phyloP scores from a whole-genome alignment of 2,888 invertebrate species.

The Nemapogon koenigi region DNA sequence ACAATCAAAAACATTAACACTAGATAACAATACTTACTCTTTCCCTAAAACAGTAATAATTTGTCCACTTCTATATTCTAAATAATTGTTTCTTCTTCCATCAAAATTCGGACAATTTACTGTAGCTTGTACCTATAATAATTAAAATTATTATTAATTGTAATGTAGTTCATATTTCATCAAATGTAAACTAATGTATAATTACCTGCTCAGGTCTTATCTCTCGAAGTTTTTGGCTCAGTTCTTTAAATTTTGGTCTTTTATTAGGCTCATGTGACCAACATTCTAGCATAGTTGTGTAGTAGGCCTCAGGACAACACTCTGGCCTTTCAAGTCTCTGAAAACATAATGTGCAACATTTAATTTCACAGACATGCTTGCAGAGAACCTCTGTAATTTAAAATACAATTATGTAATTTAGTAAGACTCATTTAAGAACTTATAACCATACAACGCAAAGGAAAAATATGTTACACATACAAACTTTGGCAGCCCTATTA shows the following conservation, averaged over 20 bases:
- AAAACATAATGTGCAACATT: conserved; percentile 17
- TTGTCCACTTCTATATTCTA: conserved; percentile 87
- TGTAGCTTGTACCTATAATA: conserved; percentile 72
- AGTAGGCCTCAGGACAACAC: conserved; percentile 93
- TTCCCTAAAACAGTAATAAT: conserved; percentile 84
- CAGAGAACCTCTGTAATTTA: too few species aligned
- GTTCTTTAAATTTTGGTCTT: conserved; percentile 89
- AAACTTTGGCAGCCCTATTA: background rate
- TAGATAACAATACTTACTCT: conserved; percentile 33
- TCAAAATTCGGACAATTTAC: conserved; percentile 51
- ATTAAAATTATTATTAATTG: background rate
- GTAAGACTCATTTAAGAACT: too few species aligned
- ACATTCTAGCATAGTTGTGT: conserved; percentile 90
- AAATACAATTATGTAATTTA: too few species aligned
- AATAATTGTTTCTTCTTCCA: conserved; percentile 67
- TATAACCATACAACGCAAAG: background rate
- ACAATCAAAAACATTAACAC: too few species aligned
- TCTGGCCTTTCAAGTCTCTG: conserved; percentile 91
- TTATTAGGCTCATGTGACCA: conserved; percentile 93
- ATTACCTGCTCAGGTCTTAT: conserved; percentile 86
- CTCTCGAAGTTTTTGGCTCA: conserved; percentile 79
- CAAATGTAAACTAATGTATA: background rate
- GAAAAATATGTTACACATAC: background rate
- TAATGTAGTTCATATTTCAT: background rate
- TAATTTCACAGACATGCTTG: background rate